Base-by-base conservation (phyloP, 2,888 invertebrate genomes). In the Drosophila macrospina region DNA sequence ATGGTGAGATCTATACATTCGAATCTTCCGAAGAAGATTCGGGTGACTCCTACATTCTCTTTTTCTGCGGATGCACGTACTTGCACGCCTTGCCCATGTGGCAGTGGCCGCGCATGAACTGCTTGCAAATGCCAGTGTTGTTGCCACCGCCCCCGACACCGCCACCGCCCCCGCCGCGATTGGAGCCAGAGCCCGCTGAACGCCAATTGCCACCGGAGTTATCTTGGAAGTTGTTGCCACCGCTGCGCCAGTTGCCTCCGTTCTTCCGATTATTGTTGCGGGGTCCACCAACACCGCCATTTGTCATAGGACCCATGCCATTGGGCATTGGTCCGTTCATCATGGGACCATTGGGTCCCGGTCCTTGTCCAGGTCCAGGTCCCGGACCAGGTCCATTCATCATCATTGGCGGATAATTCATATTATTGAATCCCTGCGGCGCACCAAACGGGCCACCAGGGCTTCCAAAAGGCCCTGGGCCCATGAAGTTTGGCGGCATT, bases 21-120 rank as follows among this genome's bases (percentile, higher is more conserved):
- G 83, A 87, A 80, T 88, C 89, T 80, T 85, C 90, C 75, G 64
- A 45, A 37, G 85, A 87, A 83, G 88, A 86, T 80, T 88, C 76
- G 52, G 69, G 60, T 52, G 60, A 80, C 37, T 89, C 86, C 90
- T 91, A 91, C 82, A 91, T 81, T 45, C 90, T 80, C 68, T 91
- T 91, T 50, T 90, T 89, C 61, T 90, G 90, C 3, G 96, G 96
- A 93, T 98, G 98, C 78, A 97, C 93, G 91, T 96, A 98, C 56
- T 95, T 94, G 92, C 98, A 98, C 80, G 95, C 95, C 81, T 96
- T 96, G 59, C 96, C 96, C 89, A 96, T 95, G 52, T 96, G 93
- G 92, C 98, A 98, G 69, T 95, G 96, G 0, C 97, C 97, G 81
- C 95, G 95, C 90, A 95, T 95, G 88, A 96, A 96, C 90, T 96